Conservation (phyloP, 2,797 vertebrate genomes). For the Erpetoichthys calabaricus region DNA sequence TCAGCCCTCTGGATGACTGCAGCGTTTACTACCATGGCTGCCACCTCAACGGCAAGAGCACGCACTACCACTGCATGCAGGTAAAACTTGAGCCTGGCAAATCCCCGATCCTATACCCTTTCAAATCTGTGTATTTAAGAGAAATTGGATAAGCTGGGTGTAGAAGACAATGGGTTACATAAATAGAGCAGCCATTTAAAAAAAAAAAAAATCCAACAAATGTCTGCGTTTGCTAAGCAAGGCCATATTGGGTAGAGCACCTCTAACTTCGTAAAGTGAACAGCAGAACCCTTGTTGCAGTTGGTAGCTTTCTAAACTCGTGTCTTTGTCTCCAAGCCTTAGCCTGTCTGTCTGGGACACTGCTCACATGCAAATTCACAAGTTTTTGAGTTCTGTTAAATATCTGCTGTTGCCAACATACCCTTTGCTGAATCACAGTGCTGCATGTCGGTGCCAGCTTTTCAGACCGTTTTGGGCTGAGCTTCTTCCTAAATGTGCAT, state of each 20-base stretch:
- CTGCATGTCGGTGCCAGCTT: too few species aligned
- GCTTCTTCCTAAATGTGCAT: too few species aligned
- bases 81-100: constrained; percentile 37
- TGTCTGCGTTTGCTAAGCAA: too few species aligned
- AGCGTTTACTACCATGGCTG: constrained; percentile 97
- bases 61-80: constrained; percentile 99
- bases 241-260: neutral
- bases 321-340: too few species aligned
- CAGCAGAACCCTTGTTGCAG: neutral
- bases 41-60: constrained; percentile 98
- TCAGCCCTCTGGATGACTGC: constrained; percentile 97
- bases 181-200: neutral
- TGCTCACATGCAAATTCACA: too few species aligned
- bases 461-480: too few species aligned
- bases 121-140: neutral
- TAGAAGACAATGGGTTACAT: neutral
- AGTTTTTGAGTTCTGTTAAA: too few species aligned
- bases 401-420: too few species aligned
- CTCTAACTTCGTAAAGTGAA: neutral
- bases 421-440: too few species aligned
- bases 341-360: too few species aligned
- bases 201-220: too few species aligned
- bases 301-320: too few species aligned
- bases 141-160: neutral
- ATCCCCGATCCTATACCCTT: constrained; percentile 5